Evolutionary conservation across 2,888 invertebrate species (phyloP).

Genomic region (Gymnoscelis rufifasciata): DNA sequence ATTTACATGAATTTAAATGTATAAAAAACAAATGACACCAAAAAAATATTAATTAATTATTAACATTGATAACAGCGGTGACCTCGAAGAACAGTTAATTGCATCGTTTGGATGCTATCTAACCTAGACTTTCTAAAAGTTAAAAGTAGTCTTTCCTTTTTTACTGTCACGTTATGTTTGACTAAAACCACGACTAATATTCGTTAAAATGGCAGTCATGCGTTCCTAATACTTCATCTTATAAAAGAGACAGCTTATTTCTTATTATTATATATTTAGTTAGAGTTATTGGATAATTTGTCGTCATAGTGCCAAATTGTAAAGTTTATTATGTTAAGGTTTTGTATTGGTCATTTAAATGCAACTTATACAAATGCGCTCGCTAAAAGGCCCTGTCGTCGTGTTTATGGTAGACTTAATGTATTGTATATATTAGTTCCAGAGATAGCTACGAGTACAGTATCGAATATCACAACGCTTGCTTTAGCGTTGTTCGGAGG

Average conservation of each 20-base stretch:
- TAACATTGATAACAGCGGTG: neutral
- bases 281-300: neutral
- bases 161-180: neutral
- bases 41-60: neutral
- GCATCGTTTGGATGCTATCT: neutral
- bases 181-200: neutral
- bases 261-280: neutral
- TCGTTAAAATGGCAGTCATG: neutral
- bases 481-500: constrained; percentile 66
- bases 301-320: too few species aligned
- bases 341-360: too few species aligned
- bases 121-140: constrained; percentile 1
- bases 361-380: too few species aligned
- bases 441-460: constrained; percentile 45
- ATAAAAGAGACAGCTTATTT: neutral
- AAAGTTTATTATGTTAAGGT: too few species aligned
- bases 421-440: constrained; percentile 29
- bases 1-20: too few species aligned
- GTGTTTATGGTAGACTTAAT: too few species aligned
- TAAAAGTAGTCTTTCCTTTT: neutral
- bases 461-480: constrained; percentile 61
- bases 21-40: neutral
- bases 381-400: too few species aligned
- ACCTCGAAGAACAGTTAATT: neutral
- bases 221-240: neutral